Evolutionary conservation across 2,888 invertebrate species (phyloP).

Genomic region (Prenolepis imparis): DNA sequence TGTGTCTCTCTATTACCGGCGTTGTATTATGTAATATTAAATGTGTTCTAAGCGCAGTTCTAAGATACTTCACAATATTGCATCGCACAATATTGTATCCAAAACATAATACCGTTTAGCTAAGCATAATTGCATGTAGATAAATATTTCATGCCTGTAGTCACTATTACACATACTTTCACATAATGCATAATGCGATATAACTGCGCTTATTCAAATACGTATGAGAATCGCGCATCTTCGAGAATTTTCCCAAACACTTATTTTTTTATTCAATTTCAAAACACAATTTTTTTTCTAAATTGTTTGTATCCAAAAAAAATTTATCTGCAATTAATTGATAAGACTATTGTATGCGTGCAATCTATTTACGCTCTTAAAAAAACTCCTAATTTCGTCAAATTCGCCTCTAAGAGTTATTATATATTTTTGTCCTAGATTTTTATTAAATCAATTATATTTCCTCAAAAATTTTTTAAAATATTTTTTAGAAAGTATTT

Average conservation of each 20-base stretch:
- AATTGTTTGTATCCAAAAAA: background rate
- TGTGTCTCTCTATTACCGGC: constrained; percentile 42
- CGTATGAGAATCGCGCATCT: background rate
- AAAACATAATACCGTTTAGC: constrained; percentile 34
- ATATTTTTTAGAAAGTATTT: background rate
- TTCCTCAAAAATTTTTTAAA: background rate
- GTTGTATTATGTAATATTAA: constrained; percentile 27
- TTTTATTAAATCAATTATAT: background rate
- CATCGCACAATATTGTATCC: constrained; percentile 9
- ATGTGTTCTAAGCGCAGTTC: background rate
- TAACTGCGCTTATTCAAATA: background rate
- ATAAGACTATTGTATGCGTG: background rate
- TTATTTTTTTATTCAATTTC: background rate
- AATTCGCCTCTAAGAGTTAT: background rate
- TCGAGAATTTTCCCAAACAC: background rate
- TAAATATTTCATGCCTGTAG: constrained; percentile 37
- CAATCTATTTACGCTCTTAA: background rate
- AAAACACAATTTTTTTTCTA: background rate
- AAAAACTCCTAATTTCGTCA: background rate
- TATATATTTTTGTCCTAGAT: background rate
- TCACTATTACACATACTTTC: background rate
- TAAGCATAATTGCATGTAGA: constrained; percentile 16
- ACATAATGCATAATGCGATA: background rate
- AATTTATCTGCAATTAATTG: constrained; percentile 3
- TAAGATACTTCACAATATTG: constrained; percentile 24